Base-by-base conservation (phyloP, 2,113 vertebrate species). In the Mormyrus iriodes region DNA sequence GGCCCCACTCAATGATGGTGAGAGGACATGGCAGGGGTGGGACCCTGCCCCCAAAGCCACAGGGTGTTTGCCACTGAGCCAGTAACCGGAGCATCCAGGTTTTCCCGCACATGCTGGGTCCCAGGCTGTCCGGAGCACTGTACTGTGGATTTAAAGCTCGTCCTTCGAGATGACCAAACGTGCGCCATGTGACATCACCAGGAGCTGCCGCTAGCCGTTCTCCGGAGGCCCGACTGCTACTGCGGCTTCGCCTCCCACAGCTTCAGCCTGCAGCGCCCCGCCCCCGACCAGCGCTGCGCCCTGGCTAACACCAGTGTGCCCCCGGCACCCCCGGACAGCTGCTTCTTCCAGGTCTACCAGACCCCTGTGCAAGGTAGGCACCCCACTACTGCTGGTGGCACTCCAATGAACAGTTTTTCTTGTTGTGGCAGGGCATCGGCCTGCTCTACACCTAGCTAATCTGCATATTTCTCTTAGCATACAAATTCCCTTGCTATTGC, bases 141-240 rank as follows among this genome's bases (percentile, higher is more conserved):
- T 2, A 13, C 51, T 15, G 0, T 52, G 51, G 13, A 52, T 52
- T 17, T 52, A 52, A 52, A 52, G 51, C 52, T 19, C 52, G 3
- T 65, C 6, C 58, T 9, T 24, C 24, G 2, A 65, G 58, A 2
- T 79, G 27, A 24, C 73, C 27, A 9, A 4, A 8, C 19, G 9
- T 48, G 49, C 52, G 24, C 73, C 87, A 9, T 31, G 35, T 61
- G 86, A 42, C 87, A 24, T 65, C 0, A 1, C 52, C 69, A 99
- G 98, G 98, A 99, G 93, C 97, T 98, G 69, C 97, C 97, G 0
- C 87, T 98, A 95, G 97, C 97, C 0, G 92, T 98, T 85, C 90
- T 98, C 90, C 93, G 92, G 88, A 94, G 94, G 90, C 94, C 65
- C 86, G 95, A 96, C 42, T 99, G 98, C 91, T 95, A 97, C 94